phyloP scores from a whole-genome alignment of 2,888 invertebrate species.

The Dioctria rufipes region DNA sequence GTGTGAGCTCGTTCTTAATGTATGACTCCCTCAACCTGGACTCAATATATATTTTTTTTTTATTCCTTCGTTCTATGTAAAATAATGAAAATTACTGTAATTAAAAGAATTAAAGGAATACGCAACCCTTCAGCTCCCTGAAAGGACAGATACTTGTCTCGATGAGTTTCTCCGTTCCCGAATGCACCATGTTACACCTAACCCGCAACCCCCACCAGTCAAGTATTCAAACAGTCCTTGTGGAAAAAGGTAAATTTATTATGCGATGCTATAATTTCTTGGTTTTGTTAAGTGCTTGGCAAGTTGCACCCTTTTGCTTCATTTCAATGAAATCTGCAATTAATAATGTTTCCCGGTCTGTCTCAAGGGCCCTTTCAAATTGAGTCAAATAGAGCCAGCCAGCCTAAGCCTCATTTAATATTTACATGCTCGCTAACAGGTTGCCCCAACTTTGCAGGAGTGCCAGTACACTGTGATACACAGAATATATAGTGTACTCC shows the following conservation, averaged over 20 bases:
- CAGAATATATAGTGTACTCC: slow-evolving; percentile 7
- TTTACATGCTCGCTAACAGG: slow-evolving; percentile 44
- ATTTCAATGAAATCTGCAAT: slow-evolving; percentile 44
- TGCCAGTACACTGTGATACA: not conserved
- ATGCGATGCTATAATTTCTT: slow-evolving; percentile 39
- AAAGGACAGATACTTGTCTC: slow-evolving; percentile 46
- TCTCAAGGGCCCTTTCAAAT: slow-evolving; percentile 36
- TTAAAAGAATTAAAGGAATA: slow-evolving; percentile 40
- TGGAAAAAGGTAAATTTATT: slow-evolving; percentile 30
- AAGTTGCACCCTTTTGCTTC: slow-evolving; percentile 32
- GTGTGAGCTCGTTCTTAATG: slow-evolving; percentile 6
- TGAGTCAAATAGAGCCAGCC: no score
- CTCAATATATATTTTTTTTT: no score
- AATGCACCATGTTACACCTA: not conserved
- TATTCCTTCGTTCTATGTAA: not conserved
- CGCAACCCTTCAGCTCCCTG: slow-evolving; percentile 21
- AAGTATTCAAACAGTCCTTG: not conserved
- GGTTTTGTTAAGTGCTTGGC: slow-evolving; percentile 30
- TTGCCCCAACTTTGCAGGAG: slow-evolving; percentile 14
- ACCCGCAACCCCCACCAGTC: not conserved
- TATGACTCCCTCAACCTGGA: not conserved
- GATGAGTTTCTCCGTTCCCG: slow-evolving; percentile 15
- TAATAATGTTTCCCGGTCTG: slow-evolving; percentile 45
- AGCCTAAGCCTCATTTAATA: slow-evolving; percentile 19
- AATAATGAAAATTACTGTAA: slow-evolving; percentile 49